Evolutionary conservation across 2,888 invertebrate species (phyloP).

Genomic region (Psylliodes chrysocephalus): DNA sequence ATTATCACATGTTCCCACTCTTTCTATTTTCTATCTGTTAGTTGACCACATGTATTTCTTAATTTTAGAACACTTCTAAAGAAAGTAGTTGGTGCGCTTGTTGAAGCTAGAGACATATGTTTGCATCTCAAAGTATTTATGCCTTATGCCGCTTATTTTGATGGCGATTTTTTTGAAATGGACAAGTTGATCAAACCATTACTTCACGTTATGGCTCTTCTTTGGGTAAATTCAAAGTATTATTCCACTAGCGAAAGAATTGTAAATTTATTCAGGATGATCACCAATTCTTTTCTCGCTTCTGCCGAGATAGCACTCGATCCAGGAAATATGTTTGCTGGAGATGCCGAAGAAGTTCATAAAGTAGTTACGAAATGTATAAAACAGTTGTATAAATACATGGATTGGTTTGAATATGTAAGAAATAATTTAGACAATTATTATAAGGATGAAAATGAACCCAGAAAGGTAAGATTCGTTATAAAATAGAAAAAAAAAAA

Average conservation of each 20-base stretch:
- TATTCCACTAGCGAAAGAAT: constrained; percentile 67
- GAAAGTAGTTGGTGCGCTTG: constrained; percentile 80
- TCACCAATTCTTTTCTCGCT: constrained; percentile 84
- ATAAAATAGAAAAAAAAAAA: no score
- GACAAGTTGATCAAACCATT: constrained; percentile 72
- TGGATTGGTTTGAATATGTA: constrained; percentile 65
- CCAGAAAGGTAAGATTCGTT: no score
- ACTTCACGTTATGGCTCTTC: constrained; percentile 81
- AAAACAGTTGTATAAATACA: constrained; percentile 54
- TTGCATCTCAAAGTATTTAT: constrained; percentile 80
- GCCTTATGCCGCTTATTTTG: constrained; percentile 76
- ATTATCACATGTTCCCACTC: no score
- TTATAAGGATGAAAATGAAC: constrained; percentile 51
- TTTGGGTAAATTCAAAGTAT: constrained; percentile 82
- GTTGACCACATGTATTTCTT: no score
- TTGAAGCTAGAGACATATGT: constrained; percentile 86
- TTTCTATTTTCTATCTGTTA: no score
- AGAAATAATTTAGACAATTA: constrained; percentile 62
- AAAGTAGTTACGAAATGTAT: constrained; percentile 55
- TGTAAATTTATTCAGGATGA: constrained; percentile 79
- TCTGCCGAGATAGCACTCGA: constrained; percentile 79
- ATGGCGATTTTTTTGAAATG: constrained; percentile 76
- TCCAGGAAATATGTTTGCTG: constrained; percentile 84
- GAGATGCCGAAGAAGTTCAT: constrained; percentile 69
- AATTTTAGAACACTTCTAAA: constrained; percentile 71